Evolutionary conservation across 2,113 vertebrate genomes (phyloP), one percentile per base, ranked within the genome.

Genomic region (Chionodraco myersi): DNA sequence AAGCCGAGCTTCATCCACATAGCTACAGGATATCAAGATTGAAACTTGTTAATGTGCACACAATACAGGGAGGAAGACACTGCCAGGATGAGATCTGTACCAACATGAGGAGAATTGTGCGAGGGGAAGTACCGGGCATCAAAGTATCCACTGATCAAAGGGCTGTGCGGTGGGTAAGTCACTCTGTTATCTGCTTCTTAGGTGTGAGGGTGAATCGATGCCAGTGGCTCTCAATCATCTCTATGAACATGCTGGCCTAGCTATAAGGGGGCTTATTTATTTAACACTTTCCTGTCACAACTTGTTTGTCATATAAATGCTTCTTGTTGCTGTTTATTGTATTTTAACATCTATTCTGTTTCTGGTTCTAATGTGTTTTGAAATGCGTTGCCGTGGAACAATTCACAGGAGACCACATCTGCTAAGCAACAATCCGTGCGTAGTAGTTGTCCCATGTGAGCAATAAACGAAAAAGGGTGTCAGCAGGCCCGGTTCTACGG

Each of bases 341-440:
- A 36, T 21, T 51, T 52, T 0, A 14, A 15, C 10, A 10, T 15
- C 2, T 45, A 5, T 36, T 61, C 52, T 57, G 54, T 14, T 23
- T 48, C 15, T 1, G 4, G 15, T 60, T 60, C 34, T 52, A 56
- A 57, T 21, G 34, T 69, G 16, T 21, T 48, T 13, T 58, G 44
- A 59, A 71, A 3, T 18, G 30, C 62, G 88, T 84, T 81, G 51
- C 73, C 75, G 80, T 26, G 71, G 18, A 79, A 0, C 52, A 21
- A 80, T 57, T 48, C 85, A 77, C 77, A 77, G 61, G 87, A 86
- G 86, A 85, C 53, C 45, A 64, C 26, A 23, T 79, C 77, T 91
- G 75, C 90, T 80, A 80, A 82, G 91, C 85, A 91, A 91, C 87
- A n/a, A 64, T 52, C 54, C 77, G 79, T 83, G 82, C 51, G 62